Conservation (phyloP, 2,888 invertebrate species). For the Hartigia nigra region DNA sequence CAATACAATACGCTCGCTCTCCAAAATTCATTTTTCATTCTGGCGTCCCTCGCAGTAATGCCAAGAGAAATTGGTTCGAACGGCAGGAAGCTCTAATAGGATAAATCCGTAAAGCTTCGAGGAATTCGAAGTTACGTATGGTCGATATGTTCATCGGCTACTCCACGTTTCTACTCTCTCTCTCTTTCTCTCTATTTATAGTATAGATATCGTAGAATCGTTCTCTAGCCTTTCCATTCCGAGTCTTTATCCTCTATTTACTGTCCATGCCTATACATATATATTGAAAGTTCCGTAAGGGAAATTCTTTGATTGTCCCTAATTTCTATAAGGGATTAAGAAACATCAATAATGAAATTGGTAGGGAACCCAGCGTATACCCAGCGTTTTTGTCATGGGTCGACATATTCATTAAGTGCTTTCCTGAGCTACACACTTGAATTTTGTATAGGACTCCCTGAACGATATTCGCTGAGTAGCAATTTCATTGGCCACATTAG, state of each 20-base stretch:
- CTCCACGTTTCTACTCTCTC: slow-evolving; percentile 12
- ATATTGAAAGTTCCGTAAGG: neutral
- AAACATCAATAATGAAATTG: neutral
- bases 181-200: neutral
- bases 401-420: neutral
- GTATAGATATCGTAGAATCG: neutral
- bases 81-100: neutral
- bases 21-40: slow-evolving; percentile 3
- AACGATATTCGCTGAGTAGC: neutral
- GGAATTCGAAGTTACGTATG: slow-evolving; percentile 3
- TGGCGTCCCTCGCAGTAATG: neutral
- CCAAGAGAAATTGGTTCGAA: slow-evolving; percentile 8
- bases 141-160: slow-evolving; percentile 8
- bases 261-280: too few relatives aligned
- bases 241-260: too few relatives aligned
- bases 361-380: neutral
- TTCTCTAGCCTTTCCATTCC: neutral
- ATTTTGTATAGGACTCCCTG: neutral
- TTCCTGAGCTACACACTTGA: neutral
- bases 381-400: neutral
- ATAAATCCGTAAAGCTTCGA: slow-evolving; percentile 11
- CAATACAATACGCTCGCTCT: slow-evolving; percentile 1
- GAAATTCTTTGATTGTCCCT: neutral
- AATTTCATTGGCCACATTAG: slow-evolving; percentile 39
- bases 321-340: neutral